phyloP scores from a whole-genome alignment of 2,888 invertebrate genomes.

The Ommatoiulus sabulosus region DNA sequence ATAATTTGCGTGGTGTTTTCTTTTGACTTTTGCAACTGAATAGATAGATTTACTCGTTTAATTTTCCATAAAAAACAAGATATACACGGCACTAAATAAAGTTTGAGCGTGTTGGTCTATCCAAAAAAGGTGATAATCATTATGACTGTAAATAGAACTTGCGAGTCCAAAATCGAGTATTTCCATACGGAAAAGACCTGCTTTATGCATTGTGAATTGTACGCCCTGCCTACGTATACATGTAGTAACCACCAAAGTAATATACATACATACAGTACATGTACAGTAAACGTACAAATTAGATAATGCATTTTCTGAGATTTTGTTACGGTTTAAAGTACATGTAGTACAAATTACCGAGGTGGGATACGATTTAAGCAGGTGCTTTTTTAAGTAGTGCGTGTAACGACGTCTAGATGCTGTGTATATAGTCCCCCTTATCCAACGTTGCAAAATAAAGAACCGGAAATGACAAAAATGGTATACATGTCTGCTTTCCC shows the following conservation, averaged over 20 bases:
- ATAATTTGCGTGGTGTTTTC: too few relatives aligned
- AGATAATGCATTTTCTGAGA: background rate
- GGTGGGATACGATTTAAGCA: background rate
- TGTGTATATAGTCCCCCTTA: conserved; percentile 10
- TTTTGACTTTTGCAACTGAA: too few relatives aligned
- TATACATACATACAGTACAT: background rate
- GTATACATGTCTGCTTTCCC: background rate
- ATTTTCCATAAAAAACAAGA: too few relatives aligned
- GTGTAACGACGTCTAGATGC: background rate
- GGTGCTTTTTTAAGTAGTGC: conserved; percentile 30
- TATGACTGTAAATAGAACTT: too few relatives aligned
- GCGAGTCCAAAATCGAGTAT: too few relatives aligned
- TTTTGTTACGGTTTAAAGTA: background rate
- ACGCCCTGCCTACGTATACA: too few relatives aligned
- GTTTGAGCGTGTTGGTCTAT: too few relatives aligned
- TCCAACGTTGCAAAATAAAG: background rate
- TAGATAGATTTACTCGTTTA: too few relatives aligned
- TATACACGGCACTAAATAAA: too few relatives aligned
- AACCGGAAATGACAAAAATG: background rate
- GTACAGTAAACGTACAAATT: background rate
- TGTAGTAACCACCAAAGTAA: background rate
- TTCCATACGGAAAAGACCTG: too few relatives aligned
- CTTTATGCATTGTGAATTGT: too few relatives aligned
- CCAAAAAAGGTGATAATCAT: too few relatives aligned
- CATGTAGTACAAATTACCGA: background rate